Conservation (phyloP, 2,888 invertebrate genomes). For the Bunonema sp. region DNA sequence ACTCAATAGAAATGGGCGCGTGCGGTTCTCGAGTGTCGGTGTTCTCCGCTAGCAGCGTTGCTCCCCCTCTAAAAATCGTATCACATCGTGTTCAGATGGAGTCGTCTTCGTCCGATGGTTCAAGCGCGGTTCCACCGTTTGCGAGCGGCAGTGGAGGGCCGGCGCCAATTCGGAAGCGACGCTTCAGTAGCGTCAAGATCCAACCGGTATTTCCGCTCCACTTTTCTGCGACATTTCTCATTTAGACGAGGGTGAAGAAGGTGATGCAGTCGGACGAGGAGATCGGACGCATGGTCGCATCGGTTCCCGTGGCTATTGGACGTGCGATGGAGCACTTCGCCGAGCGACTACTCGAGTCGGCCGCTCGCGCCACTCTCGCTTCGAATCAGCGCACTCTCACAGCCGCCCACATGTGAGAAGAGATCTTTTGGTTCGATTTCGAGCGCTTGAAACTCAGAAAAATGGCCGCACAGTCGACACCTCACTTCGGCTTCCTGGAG, state of each 20-base stretch:
- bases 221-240: background rate
- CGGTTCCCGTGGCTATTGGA: slow-evolving; percentile 83
- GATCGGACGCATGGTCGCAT: slow-evolving; percentile 95
- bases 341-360: slow-evolving; percentile 30
- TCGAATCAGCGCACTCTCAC: slow-evolving; percentile 25
- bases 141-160: too few species aligned
- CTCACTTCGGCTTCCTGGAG: slow-evolving; percentile 32
- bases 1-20: too few species aligned
- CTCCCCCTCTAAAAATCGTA: too few species aligned
- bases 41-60: too few species aligned
- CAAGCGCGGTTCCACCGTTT: too few species aligned
- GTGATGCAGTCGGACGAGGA: slow-evolving; percentile 99
- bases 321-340: slow-evolving; percentile 43
- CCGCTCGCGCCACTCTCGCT: slow-evolving; percentile 11
- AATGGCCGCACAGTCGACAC: slow-evolving; percentile 23
- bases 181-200: slow-evolving; percentile 38
- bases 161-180: slow-evolving; percentile 28
- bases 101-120: too few species aligned
- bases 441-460: slow-evolving; percentile 11
- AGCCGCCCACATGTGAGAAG: slow-evolving; percentile 32
- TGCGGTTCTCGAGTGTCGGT: too few species aligned
- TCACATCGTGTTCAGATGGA: too few species aligned
- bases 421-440: background rate
- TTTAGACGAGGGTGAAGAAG: slow-evolving; percentile 71
- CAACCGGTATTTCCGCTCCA: slow-evolving; percentile 23